phyloP scores from a whole-genome alignment of 1,140 invertebrate genomes.

The Oncopeltus fasciatus region DNA sequence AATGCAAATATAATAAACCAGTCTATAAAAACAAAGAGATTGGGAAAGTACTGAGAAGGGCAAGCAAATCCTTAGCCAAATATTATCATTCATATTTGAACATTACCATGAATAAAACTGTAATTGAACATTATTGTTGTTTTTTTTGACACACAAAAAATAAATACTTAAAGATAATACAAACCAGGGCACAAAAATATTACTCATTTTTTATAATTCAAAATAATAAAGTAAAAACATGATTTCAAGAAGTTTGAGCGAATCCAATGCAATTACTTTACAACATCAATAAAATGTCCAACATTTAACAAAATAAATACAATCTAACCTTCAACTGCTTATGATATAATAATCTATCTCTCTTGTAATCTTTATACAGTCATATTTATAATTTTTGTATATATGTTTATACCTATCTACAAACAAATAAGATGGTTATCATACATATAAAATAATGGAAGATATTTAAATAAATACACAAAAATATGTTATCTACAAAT shows the following conservation, averaged over 20 bases:
- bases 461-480: slow-evolving; percentile 4
- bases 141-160: not conserved
- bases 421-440: not conserved
- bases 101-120: too few relatives aligned
- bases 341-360: not conserved
- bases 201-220: not conserved
- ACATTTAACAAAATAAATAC: slow-evolving; percentile 8
- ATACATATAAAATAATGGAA: not conserved
- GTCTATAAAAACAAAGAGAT: too few relatives aligned
- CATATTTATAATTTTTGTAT: not conserved
- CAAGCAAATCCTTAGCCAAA: too few relatives aligned
- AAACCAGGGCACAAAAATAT: not conserved
- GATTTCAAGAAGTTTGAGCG: not conserved
- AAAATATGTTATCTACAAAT: slow-evolving; percentile 6
- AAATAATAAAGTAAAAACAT: not conserved
- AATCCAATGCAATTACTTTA: not conserved
- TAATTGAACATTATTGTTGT: too few relatives aligned
- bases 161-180: not conserved
- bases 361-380: not conserved
- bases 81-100: too few relatives aligned
- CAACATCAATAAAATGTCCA: slow-evolving; percentile 1
- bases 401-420: not conserved
- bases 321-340: not conserved
- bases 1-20: too few relatives aligned
- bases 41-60: too few relatives aligned